Percentiles rank a stretch among this genome's conserved stretches.
These are phyloP conservation scores for Aulostomus chinensis DNA, from an alignment of 2,797 vertebrate species.

Conservation along the genomic window DNA sequence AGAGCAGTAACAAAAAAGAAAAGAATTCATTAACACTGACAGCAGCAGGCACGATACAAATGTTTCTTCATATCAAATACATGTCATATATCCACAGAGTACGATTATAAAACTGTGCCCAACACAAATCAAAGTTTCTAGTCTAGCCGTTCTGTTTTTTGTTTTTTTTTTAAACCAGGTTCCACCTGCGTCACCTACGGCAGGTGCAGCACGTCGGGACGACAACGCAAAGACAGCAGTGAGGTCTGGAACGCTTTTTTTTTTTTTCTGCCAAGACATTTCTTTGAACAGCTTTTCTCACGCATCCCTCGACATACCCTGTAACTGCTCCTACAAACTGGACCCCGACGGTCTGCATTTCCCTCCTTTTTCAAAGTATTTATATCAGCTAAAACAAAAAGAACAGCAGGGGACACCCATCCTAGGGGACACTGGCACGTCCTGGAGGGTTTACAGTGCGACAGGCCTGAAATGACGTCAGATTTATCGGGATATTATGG, in stretches of 20 bases:
- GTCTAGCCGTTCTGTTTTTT: conserved; percentile 39
- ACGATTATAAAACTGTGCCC: conserved; percentile 78
- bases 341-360: too few relatives aligned
- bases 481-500: not conserved
- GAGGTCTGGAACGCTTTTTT: conserved; percentile 44
- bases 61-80: conserved; percentile 80
- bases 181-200: too few relatives aligned
- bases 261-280: too few relatives aligned
- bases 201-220: conserved; percentile 40
- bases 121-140: conserved; percentile 67
- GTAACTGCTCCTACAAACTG: too few relatives aligned
- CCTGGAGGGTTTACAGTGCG: too few relatives aligned
- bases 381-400: too few relatives aligned
- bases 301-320: too few relatives aligned
- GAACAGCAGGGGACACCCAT: too few relatives aligned
- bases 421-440: too few relatives aligned
- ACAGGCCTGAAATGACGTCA: too few relatives aligned
- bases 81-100: conserved; percentile 80
- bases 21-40: conserved; percentile 67
- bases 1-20: conserved; percentile 57
- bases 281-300: too few relatives aligned
- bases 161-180: not conserved
- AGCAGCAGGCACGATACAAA: conserved; percentile 82
- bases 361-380: too few relatives aligned
- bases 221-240: conserved; percentile 59